phyloP scores from a whole-genome alignment of 2,113 vertebrate species.

The Agelaius phoeniceus region DNA sequence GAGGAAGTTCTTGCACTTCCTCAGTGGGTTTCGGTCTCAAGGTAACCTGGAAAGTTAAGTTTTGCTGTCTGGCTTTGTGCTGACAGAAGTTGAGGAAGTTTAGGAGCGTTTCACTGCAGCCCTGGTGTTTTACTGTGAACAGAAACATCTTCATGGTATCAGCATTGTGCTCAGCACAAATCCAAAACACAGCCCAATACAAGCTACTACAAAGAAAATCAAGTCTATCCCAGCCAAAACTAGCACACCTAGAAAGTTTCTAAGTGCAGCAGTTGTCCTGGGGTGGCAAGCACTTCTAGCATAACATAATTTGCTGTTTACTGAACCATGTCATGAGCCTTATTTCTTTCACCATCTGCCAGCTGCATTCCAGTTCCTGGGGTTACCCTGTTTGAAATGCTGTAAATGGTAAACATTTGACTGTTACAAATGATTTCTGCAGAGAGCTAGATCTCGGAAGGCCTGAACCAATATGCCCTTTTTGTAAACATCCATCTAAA shows the following conservation, averaged over 20 bases:
- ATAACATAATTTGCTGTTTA: conserved; percentile 20
- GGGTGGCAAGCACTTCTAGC: conserved; percentile 16
- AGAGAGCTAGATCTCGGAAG: conserved; percentile 45
- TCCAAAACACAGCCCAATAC: neutral
- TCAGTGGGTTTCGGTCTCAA: neutral
- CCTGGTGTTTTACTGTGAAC: neutral
- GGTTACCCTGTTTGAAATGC: conserved; percentile 66
- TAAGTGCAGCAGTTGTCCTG: neutral
- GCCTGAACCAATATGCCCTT: conserved; percentile 51
- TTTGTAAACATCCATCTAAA: conserved; percentile 53
- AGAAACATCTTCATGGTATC: neutral
- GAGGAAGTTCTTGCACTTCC: neutral
- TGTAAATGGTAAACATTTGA: conserved; percentile 73
- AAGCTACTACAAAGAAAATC: neutral
- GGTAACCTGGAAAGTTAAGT: neutral
- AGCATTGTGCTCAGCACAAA: neutral
- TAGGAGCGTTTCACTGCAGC: neutral
- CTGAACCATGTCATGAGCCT: conserved; percentile 69
- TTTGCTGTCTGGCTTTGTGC: neutral
- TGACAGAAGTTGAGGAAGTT: neutral
- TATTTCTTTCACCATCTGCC: conserved; percentile 74
- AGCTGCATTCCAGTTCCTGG: conserved; percentile 62
- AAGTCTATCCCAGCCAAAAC: neutral
- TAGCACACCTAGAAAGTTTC: neutral
- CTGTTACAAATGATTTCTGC: conserved; percentile 70